These are phyloP conservation scores for Eubucco bourcierii DNA, from an alignment of 2,113 vertebrate species.

Conservation along the genomic window DNA sequence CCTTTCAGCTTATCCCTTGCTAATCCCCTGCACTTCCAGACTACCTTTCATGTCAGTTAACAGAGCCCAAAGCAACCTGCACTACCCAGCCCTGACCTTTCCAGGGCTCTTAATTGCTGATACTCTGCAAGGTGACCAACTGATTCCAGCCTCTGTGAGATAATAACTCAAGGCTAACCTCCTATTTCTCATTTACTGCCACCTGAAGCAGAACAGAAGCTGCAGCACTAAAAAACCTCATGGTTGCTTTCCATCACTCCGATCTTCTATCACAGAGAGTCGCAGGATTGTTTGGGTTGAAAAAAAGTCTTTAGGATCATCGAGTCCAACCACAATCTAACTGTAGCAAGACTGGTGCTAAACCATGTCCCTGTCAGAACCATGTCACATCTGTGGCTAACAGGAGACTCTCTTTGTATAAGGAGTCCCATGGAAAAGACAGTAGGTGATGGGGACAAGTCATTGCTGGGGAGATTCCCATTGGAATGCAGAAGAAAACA, in stretches of 20 bases:
- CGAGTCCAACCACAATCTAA: too few species aligned
- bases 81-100: not conserved
- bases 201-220: not conserved
- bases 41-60: not conserved
- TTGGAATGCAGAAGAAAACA: too few species aligned
- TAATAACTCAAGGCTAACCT: not conserved
- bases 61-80: not conserved
- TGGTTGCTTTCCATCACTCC: not conserved
- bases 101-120: not conserved
- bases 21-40: constrained; percentile 4
- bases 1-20: not conserved
- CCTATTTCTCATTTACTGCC: not conserved
- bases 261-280: not conserved
- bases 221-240: not conserved
- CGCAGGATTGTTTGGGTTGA: too few species aligned
- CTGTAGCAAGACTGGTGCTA: too few species aligned
- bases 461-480: too few species aligned
- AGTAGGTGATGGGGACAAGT: too few species aligned
- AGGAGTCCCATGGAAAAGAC: too few species aligned
- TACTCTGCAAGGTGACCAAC: not conserved
- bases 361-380: too few species aligned
- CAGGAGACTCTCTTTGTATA: too few species aligned
- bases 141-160: not conserved
- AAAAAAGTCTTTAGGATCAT: too few species aligned
- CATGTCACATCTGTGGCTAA: too few species aligned